A percentile compares a stretch with the other conserved stretches of the same genome.
Conservation (phyloP, 1,140 invertebrate species). For the Heliothis virescens region DNA sequence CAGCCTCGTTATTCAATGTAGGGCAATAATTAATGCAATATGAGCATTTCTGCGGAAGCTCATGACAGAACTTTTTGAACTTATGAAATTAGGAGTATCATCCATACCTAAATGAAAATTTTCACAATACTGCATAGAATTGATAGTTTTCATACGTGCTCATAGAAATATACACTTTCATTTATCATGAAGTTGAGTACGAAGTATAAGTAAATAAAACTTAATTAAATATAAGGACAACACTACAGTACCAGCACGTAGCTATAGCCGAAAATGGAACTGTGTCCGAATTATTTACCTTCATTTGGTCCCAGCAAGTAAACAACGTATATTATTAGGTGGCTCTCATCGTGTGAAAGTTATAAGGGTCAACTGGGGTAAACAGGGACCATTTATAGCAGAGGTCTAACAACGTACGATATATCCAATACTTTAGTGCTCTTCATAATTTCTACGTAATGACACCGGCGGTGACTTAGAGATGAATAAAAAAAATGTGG, state of each 20-base stretch:
- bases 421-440: conserved; percentile 36
- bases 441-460: conserved; percentile 36
- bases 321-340: conserved; percentile 35
- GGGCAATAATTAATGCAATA: no score
- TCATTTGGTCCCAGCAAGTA: conserved; percentile 16
- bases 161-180: no score
- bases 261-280: conserved; percentile 14
- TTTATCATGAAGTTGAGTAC: no score
- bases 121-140: no score
- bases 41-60: no score
- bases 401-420: conserved; percentile 33
- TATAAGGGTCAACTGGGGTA: conserved; percentile 45
- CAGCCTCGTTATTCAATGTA: no score
- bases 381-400: conserved; percentile 31
- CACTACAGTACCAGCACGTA: neutral
- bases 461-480: conserved; percentile 16
- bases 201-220: neutral
- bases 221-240: conserved; percentile 22
- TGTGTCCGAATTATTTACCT: conserved; percentile 24
- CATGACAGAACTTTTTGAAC: no score
- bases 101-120: no score
- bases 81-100: no score
- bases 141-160: no score
- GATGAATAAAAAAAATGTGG: conserved; percentile 1
- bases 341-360: conserved; percentile 24